Evolutionary conservation across 2,113 vertebrate species (phyloP), one percentile per base, ranked within the genome.

Genomic region (Sceloporus undulatus): DNA sequence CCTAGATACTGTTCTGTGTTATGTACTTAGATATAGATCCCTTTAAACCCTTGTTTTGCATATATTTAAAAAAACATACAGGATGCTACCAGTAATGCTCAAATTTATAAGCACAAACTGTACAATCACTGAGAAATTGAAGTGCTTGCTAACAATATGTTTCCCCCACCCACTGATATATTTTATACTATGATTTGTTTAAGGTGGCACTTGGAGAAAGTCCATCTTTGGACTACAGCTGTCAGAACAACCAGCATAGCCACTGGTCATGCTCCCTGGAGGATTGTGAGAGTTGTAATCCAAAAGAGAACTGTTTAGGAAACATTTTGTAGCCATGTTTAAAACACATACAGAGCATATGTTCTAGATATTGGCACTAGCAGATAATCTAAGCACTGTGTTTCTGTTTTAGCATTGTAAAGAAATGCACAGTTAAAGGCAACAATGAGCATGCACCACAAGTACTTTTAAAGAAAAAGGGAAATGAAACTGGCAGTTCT

Each of bases 401-500:
- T 81, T 94, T 94, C 94, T 94, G 56, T 92, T 71, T 34, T 94
- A 99, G 98, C 94, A 87, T 95, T 48, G 94, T 96, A 79, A 98
- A 95, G 94, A 99, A 97, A 90, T 4, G 95, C 23, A 86, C 90
- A 86, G 91, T 84, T 80, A 98, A 97, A 96, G 97, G 95, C 66
- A 84, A 80, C 83, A 94, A 79, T 91, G 98, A 98, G 87, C 93
- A 94, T 88, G 96, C 96, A 87, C 89, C 91, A 66, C 96, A 93
- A 87, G 87, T 92, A 88, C 68, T 92, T 86, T 83, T 93, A 89
- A 98, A 98, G 92, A 98, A 97, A 95, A 94, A 95, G 59, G 92
- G 95, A 84, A 91, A 91, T 87, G 95, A 85, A 88, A 93, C 21
- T 85, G 93, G 93, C 29, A 96, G 78, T 90, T 85, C 92, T 87